Conservation (phyloP, 2,113 vertebrate genomes). For the Tragulus kanchil region DNA sequence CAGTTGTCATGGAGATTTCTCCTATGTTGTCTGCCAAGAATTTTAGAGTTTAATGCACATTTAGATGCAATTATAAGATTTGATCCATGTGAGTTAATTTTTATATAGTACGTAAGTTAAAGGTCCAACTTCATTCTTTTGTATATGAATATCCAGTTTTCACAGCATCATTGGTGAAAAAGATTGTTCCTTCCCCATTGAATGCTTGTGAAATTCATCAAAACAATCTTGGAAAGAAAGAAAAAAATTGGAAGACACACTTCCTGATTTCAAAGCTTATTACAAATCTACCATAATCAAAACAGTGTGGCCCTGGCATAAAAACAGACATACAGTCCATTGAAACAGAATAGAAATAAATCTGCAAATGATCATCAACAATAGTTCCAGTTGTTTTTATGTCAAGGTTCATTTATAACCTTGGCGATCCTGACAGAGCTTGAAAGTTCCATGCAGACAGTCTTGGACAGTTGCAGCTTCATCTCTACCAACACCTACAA, state of each 20-base stretch:
- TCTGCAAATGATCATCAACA: not conserved
- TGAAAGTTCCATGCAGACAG: not conserved
- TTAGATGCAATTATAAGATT: not conserved
- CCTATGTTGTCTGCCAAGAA: not conserved
- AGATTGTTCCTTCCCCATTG: not conserved
- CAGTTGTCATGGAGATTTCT: not conserved
- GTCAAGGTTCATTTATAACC: not conserved
- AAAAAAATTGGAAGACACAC: not conserved
- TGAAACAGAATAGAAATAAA: not conserved
- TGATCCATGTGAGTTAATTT: not conserved
- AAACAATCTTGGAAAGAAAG: not conserved
- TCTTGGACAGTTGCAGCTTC: not conserved
- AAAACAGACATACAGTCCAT: not conserved
- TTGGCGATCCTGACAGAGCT: not conserved
- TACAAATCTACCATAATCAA: not conserved
- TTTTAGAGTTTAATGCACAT: not conserved
- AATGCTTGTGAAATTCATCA: not conserved
- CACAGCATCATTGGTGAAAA: not conserved
- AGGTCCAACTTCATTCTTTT: not conserved
- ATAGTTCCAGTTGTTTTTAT: not conserved
- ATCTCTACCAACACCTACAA: not conserved
- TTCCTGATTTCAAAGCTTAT: not conserved
- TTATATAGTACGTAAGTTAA: not conserved
- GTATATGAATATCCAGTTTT: not conserved
- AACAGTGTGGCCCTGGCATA: not conserved